Percentiles rank a stretch among this genome's conserved stretches.
Evolutionary conservation across 2,113 vertebrate genomes (phyloP).

Genomic region (Antechinus flavipes): DNA sequence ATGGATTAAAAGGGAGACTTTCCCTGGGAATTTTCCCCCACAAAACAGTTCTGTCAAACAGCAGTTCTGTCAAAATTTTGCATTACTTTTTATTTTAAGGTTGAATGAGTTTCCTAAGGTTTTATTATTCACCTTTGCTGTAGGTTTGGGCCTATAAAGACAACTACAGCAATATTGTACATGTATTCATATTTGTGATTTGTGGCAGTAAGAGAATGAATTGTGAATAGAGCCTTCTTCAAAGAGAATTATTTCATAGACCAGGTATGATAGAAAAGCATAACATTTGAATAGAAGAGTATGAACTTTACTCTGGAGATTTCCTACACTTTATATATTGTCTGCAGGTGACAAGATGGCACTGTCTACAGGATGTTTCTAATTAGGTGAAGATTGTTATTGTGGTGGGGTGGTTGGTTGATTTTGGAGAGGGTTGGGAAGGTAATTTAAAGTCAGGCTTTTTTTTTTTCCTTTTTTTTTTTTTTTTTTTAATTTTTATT

Average conservation of each 20-base stretch:
- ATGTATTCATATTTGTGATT: neutral
- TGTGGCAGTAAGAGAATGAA: neutral
- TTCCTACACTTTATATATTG: neutral
- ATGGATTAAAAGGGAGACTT: neutral
- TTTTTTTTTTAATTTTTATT: too few relatives aligned
- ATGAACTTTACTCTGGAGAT: neutral
- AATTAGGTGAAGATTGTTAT: neutral
- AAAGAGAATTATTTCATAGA: neutral
- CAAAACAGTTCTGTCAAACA: neutral
- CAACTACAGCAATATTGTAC: neutral
- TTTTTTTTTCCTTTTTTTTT: neutral
- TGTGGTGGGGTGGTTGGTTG: neutral
- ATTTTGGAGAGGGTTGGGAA: neutral
- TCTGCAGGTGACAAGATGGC: neutral
- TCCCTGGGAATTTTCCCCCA: neutral
- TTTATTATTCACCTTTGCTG: neutral
- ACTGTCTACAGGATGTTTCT: neutral
- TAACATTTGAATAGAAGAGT: neutral
- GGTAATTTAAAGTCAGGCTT: neutral
- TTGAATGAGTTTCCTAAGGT: neutral
- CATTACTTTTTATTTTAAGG: neutral
- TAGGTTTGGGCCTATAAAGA: neutral
- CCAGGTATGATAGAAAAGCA: neutral
- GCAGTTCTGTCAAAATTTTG: neutral
- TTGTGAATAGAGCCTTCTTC: neutral